Conservation (phyloP, 2,797 vertebrate genomes). For the Lithobates pipiens region DNA sequence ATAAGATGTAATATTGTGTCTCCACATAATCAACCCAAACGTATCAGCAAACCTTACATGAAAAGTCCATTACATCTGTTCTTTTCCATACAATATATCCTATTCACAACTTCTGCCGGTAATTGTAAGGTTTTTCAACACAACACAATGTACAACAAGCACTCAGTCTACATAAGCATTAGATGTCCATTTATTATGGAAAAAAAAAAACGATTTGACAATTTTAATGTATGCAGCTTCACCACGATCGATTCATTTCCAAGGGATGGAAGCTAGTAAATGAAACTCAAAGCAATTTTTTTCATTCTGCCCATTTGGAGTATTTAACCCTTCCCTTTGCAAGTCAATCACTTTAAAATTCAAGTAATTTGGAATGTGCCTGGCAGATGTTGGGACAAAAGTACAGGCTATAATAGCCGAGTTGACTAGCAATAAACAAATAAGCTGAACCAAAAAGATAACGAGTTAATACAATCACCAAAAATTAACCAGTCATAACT, state of each 20-base stretch:
- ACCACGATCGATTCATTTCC: conserved; percentile 27
- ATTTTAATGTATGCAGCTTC: conserved; percentile 12
- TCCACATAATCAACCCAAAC: too few relatives aligned
- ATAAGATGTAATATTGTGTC: too few relatives aligned
- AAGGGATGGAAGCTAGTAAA: conserved; percentile 22
- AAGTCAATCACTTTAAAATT: neutral
- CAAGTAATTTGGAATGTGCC: neutral
- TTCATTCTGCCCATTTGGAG: neutral
- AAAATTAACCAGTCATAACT: too few relatives aligned
- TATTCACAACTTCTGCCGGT: neutral
- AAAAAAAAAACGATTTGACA: neutral
- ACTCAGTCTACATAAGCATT: neutral
- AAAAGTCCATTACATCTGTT: too few relatives aligned
- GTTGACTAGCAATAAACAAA: too few relatives aligned
- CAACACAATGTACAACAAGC: neutral
- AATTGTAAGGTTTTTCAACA: neutral
- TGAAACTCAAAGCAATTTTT: neutral
- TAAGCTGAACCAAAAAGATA: too few relatives aligned
- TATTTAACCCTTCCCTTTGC: neutral
- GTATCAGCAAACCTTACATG: too few relatives aligned
- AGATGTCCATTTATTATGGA: neutral
- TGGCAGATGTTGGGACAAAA: neutral
- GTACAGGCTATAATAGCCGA: too few relatives aligned
- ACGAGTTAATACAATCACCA: too few relatives aligned
- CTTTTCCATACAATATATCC: neutral